Evolutionary conservation across 2,113 vertebrate species (phyloP).

Genomic region (Anarhynchus alexandrinus): DNA sequence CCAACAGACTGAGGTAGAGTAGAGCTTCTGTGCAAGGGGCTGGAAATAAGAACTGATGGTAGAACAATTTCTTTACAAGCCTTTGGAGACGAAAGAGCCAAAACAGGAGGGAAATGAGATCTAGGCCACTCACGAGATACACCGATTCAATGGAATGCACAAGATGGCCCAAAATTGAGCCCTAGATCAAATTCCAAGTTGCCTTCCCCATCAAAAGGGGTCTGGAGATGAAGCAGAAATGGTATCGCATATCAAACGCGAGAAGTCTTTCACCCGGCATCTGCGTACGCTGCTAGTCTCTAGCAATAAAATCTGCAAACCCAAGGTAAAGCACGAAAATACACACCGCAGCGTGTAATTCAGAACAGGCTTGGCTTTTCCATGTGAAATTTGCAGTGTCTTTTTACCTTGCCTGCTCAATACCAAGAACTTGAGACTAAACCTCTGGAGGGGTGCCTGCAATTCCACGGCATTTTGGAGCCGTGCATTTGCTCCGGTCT

Average conservation of each 20-base stretch:
- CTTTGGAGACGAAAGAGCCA: slow-evolving; percentile 15
- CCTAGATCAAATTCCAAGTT: slow-evolving; percentile 41
- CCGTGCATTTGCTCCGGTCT: fast-evolving
- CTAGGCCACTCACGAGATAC: not conserved
- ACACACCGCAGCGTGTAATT: not conserved
- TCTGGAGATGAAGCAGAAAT: not conserved
- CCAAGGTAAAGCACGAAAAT: not conserved
- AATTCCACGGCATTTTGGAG: not conserved
- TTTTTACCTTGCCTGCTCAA: not conserved
- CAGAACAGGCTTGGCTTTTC: not conserved
- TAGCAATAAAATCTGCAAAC: not conserved
- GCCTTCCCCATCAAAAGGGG: slow-evolving; percentile 6
- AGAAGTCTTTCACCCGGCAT: not conserved
- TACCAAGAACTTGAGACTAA: not conserved
- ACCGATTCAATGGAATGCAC: slow-evolving; percentile 17
- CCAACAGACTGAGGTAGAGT: not conserved
- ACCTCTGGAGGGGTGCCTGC: not conserved
- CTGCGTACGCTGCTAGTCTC: not conserved
- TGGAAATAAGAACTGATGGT: slow-evolving; percentile 36
- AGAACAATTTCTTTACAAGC: slow-evolving; percentile 37
- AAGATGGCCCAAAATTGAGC: slow-evolving; percentile 11
- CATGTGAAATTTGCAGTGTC: not conserved
- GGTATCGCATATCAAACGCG: not conserved
- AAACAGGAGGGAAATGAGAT: slow-evolving; percentile 36
- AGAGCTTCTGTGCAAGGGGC: not conserved